Evolutionary conservation across 2,113 vertebrate genomes (phyloP).

Genomic region (Corapipo altera): DNA sequence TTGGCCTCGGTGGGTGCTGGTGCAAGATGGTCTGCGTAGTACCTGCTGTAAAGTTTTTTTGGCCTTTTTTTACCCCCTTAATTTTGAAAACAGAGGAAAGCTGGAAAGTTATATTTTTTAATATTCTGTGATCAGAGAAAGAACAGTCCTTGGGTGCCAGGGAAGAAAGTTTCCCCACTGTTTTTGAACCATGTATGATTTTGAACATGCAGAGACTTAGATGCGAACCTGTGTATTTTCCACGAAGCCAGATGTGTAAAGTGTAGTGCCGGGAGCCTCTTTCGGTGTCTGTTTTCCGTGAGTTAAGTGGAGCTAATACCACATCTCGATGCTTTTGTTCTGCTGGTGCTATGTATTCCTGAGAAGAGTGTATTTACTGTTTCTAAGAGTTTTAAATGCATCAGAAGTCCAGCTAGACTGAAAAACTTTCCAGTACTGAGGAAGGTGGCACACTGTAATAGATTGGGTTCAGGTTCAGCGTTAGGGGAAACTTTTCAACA

Average conservation of each 20-base stretch:
- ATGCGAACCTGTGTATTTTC: accelerated
- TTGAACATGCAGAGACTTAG: neutral
- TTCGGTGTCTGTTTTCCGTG: neutral
- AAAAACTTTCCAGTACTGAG: neutral
- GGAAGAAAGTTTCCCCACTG: neutral
- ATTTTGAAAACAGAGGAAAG: neutral
- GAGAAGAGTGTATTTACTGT: neutral
- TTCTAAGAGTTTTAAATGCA: neutral
- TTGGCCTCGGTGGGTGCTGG: accelerated
- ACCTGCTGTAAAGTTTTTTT: neutral
- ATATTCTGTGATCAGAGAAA: neutral
- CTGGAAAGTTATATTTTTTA: neutral
- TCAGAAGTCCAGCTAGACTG: neutral
- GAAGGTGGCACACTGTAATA: neutral
- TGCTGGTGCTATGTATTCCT: neutral
- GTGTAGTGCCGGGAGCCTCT: neutral
- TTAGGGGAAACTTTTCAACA: neutral
- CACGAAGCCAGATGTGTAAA: neutral
- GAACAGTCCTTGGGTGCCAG: neutral
- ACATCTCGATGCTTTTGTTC: neutral
- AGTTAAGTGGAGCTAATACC: neutral
- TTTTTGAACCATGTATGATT: accelerated
- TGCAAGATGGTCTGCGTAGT: neutral
- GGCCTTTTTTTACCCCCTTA: neutral
- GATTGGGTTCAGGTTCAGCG: neutral